Percentiles rank a stretch among this genome's conserved stretches.
Conservation (phyloP, 2,113 vertebrate species). For the Platysteira castanea region DNA sequence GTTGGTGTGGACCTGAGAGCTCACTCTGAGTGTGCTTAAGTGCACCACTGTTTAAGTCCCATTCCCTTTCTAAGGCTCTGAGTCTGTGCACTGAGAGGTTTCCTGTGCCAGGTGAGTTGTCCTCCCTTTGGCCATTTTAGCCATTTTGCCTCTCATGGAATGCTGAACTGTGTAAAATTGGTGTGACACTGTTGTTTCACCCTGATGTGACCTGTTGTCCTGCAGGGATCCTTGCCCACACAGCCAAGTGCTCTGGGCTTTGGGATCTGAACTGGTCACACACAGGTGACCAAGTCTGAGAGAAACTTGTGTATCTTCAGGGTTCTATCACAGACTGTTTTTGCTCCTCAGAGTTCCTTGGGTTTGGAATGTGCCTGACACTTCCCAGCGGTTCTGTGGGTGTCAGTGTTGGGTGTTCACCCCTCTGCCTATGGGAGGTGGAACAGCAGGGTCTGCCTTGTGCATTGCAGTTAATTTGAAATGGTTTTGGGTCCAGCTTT, state of each 20-base stretch:
- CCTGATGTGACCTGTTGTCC: background rate
- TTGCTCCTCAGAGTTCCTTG: background rate
- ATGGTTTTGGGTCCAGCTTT: background rate
- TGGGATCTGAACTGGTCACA: background rate
- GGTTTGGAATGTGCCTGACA: background rate
- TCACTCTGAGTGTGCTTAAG: fast-evolving
- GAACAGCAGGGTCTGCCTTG: background rate
- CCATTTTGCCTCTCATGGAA: background rate
- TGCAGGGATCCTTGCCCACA: background rate
- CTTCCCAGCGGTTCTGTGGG: background rate
- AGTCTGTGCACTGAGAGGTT: background rate
- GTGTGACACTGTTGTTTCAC: background rate
- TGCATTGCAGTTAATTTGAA: background rate
- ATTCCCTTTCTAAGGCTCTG: background rate
- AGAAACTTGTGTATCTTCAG: background rate
- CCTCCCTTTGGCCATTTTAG: background rate
- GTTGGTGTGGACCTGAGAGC: background rate
- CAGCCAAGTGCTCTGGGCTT: background rate
- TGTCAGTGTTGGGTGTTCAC: background rate
- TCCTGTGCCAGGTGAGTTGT: background rate
- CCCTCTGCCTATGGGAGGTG: background rate
- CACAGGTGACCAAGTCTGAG: too few species aligned
- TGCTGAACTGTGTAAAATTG: background rate
- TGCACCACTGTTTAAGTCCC: background rate
- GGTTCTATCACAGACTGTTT: background rate